A percentile compares a stretch with the other conserved stretches of the same genome.
Conservation (phyloP, 30 jellyfish, hydroid and myxozoan genomes). For the Turritopsis dohrnii region DNA sequence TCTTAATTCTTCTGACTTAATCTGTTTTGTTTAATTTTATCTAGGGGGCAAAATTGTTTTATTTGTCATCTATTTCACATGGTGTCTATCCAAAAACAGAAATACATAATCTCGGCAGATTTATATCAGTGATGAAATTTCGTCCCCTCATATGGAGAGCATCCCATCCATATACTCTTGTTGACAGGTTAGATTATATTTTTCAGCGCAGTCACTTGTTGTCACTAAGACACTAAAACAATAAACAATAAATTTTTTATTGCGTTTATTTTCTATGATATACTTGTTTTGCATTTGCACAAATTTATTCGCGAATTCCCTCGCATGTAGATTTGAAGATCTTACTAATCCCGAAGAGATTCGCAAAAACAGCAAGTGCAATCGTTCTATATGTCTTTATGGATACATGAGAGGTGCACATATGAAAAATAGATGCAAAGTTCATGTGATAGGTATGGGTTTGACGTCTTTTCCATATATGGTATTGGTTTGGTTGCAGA, state of each 20-base stretch:
- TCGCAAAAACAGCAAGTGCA: constrained; percentile 62
- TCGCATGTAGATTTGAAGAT: constrained; percentile 66
- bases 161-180: constrained; percentile 82
- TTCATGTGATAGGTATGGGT: constrained; percentile 88
- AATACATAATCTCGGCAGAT: constrained; percentile 85
- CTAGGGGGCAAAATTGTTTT: constrained; percentile 92
- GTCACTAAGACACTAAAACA: neutral
- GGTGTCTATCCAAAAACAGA: constrained; percentile 89
- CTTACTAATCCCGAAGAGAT: constrained; percentile 71
- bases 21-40: neutral
- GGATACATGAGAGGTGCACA: constrained; percentile 98
- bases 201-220: neutral
- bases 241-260: neutral
- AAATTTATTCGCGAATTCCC: neutral
- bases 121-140: constrained; percentile 87
- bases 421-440: constrained; percentile 53
- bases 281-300: neutral
- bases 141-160: constrained; percentile 93
- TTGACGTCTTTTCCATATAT: no score
- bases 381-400: constrained; percentile 80
- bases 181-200: constrained; percentile 63
- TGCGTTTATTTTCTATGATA: neutral
- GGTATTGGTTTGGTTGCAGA: no score
- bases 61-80: constrained; percentile 72
- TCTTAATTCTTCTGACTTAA: neutral